Percentiles rank a stretch among this genome's conserved stretches.
These are phyloP conservation scores for Phenganax stokvisi DNA, from an alignment of 92 coral and sea anemone species.

Conservation along the genomic window DNA sequence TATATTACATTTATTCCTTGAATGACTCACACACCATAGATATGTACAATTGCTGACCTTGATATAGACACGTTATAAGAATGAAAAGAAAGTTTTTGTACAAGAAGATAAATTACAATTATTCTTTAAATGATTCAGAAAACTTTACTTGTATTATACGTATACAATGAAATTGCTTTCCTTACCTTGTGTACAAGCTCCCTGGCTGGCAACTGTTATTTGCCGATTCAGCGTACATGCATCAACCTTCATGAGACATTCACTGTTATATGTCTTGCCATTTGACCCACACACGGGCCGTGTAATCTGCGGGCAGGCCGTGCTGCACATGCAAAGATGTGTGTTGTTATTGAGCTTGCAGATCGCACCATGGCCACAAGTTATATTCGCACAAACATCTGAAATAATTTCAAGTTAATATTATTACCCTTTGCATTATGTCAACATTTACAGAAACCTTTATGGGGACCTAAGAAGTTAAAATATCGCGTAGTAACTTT, in stretches of 20 bases:
- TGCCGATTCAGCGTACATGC: background rate
- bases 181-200: background rate
- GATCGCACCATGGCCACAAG: background rate
- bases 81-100: too few species aligned
- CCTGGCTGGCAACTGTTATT: background rate
- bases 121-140: too few species aligned
- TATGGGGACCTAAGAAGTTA: background rate
- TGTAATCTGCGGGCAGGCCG: background rate
- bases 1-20: too few species aligned
- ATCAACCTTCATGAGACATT: background rate
- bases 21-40: background rate
- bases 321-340: background rate
- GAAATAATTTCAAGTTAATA: background rate
- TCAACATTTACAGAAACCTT: background rate
- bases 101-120: too few species aligned
- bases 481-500: too few species aligned
- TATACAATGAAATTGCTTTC: background rate
- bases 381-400: background rate
- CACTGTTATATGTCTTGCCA: background rate
- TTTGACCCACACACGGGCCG: conserved; percentile 13
- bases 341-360: background rate
- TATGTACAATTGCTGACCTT: background rate
- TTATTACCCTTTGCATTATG: background rate
- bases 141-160: too few species aligned
- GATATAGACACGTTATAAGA: too few species aligned